Evolutionary conservation across 2,797 vertebrate species (phyloP).

Genomic region (Remorina albescens): DNA sequence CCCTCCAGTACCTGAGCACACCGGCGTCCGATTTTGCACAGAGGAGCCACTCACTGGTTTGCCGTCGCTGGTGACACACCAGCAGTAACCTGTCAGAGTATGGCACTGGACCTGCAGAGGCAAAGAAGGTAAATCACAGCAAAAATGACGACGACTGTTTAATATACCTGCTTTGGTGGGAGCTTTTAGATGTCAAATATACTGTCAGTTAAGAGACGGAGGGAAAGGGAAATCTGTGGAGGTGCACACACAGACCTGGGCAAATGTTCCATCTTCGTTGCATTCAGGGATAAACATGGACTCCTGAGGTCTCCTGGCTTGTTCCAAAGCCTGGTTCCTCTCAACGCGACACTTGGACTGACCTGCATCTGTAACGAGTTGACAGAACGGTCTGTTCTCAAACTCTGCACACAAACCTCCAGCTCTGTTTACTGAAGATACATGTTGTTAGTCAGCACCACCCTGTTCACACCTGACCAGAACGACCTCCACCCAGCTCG

Average conservation of each 20-base stretch:
- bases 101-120: constrained; percentile 95
- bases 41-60: constrained; percentile 98
- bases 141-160: background rate
- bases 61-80: constrained; percentile 96
- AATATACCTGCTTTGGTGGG: background rate
- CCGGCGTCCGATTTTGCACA: constrained; percentile 97
- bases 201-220: constrained; percentile 2
- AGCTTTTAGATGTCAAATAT: no score
- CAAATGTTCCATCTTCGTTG: constrained; percentile 96
- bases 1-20: constrained; percentile 97
- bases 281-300: constrained; percentile 97
- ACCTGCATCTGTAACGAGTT: constrained; percentile 85
- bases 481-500: background rate
- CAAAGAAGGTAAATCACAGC: constrained; percentile 10
- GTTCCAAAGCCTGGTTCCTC: constrained; percentile 92
- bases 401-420: constrained; percentile 9
- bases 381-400: constrained; percentile 40
- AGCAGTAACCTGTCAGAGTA: constrained; percentile 98
- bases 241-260: constrained; percentile 87
- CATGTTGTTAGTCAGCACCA: constrained; percentile 37
- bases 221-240: background rate
- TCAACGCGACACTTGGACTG: constrained; percentile 96
- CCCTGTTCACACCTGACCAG: constrained; percentile 37
- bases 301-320: constrained; percentile 93
- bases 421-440: constrained; percentile 1